Evolutionary conservation across 2,888 invertebrate species (phyloP), one percentile per base, ranked within the genome.

Genomic region (Schizaphis graminum): DNA sequence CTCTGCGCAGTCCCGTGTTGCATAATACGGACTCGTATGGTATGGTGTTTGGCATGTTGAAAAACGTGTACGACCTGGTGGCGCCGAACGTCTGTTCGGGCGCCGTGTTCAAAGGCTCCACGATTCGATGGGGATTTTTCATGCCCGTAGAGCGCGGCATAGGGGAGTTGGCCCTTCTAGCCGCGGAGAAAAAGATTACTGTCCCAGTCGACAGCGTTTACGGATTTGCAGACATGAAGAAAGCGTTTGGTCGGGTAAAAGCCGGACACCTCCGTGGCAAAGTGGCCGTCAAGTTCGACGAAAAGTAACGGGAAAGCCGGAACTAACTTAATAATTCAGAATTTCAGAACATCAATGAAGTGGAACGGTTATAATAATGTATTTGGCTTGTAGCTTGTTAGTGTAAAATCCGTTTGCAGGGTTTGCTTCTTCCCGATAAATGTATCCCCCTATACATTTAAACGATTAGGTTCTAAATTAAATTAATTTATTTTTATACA

Each of bases 71-170:
- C 0, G 96, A 97, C 95, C 95, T 97, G 41, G 91, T 97, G 0
- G 96, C 96, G 94, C 96, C 96, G 21, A 97, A 97, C 96, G 95
- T 97, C 77, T 95, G 96, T 94, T 87, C 95, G 95, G 94, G 95
- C 95, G 94, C 95, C 8, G 89, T 95, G 21, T 95, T 95, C 95
- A 95, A 96, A 95, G 96, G 96, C 94, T 95, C 96, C 44, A 95
- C 95, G 90, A 96, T 96, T 94, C 97, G 97, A 95, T 99, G 99
- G 98, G 99, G 97, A 8, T 98, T 97, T 96, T 99, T 98, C 96
- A 95, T 96, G 93, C 98, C 99, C 7, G 97, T 97, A 92, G 96
- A 96, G 56, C 96, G 96, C 91, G 98, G 98, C 94, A 97, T 99
- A 94, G 96, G 97, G 95, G 97, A 97, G 95, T 96, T 99, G 95